Percentiles rank a stretch among this genome's conserved stretches.
phyloP scores from a whole-genome alignment of 2,113 vertebrate species.

The Peromyscus leucopus region DNA sequence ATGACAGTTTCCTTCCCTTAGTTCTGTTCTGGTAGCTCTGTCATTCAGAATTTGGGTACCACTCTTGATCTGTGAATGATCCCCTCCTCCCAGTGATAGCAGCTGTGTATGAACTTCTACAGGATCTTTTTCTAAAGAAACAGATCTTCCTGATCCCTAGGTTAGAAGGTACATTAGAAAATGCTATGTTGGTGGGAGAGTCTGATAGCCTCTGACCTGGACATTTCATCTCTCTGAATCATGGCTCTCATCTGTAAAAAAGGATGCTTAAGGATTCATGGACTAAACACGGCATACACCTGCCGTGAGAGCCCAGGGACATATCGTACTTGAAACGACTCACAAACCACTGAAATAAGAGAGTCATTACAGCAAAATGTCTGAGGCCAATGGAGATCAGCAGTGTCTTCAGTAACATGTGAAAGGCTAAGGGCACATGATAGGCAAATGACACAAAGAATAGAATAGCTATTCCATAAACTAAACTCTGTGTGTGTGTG shows the following conservation, averaged over 20 bases:
- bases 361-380: neutral
- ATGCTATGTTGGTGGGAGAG: neutral
- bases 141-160: neutral
- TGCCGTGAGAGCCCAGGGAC: neutral
- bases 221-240: neutral
- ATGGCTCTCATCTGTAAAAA: constrained; percentile 39
- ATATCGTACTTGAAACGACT: neutral
- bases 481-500: neutral
- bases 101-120: neutral
- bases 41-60: neutral
- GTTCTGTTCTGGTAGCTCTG: neutral
- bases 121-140: neutral
- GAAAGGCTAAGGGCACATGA: neutral
- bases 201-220: neutral
- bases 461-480: neutral
- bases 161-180: neutral
- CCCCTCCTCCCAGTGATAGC: neutral
- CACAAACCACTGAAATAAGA: neutral
- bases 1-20: neutral
- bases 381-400: neutral
- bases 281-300: neutral
- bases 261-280: neutral
- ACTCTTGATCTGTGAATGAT: neutral
- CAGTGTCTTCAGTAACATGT: neutral
- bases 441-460: neutral